Conservation (phyloP, 2,113 vertebrate genomes). For the Rhadina sibilatrix region DNA sequence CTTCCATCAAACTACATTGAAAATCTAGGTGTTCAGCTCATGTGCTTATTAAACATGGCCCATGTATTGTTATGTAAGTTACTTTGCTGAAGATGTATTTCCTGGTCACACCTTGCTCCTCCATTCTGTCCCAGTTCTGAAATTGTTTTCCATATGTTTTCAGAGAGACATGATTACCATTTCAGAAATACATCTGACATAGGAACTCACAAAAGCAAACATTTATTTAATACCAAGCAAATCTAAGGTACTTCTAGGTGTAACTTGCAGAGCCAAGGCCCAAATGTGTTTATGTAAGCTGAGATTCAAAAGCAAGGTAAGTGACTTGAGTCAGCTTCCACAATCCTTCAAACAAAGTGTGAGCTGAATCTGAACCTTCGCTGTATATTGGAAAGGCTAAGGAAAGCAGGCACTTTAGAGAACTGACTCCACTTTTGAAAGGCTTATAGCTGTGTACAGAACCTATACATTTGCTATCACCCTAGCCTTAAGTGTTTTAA, state of each 20-base stretch:
- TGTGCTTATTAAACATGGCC: neutral
- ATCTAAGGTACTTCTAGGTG: neutral
- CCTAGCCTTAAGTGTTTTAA: neutral
- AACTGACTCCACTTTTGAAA: neutral
- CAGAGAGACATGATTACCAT: neutral
- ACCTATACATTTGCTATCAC: neutral
- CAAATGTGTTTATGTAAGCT: neutral
- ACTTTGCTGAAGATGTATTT: neutral
- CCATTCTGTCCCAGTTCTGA: neutral
- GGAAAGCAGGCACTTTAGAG: neutral
- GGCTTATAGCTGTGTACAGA: neutral
- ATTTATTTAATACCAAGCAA: neutral
- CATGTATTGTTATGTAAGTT: rapidly evolving
- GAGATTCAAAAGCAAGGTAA: neutral
- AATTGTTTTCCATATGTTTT: neutral
- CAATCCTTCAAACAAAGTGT: neutral
- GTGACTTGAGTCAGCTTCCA: neutral
- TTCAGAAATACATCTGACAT: neutral
- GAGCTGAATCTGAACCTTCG: neutral
- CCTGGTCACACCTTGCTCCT: neutral
- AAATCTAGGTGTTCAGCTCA: neutral
- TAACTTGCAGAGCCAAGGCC: neutral
- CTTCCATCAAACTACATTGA: neutral
- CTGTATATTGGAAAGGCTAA: neutral
- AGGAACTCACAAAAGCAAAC: neutral